Base-by-base conservation (phyloP, 2,888 invertebrate species). In the Orchesella flavescens region DNA sequence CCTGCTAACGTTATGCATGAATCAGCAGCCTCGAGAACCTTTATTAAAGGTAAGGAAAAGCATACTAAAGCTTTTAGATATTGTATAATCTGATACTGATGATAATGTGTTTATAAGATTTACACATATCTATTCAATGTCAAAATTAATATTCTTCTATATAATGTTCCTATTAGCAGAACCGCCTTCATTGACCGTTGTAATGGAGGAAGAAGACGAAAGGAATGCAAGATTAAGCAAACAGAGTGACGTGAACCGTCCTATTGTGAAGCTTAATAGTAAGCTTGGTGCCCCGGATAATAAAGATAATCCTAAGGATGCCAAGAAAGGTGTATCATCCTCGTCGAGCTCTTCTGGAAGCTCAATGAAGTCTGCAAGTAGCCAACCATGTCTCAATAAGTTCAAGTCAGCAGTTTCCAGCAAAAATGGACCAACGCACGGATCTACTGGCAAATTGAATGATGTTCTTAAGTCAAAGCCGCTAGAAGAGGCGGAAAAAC, bases 351-450 rank as follows among this genome's bases (percentile, higher is more conserved):
- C 77, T 9, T 77, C 65, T 13, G 2, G 21, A 7, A 44, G 66
- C 9, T 85, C 85, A 4, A 74, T 85, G 78, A 85, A 85, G 24
- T 85, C 85, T 19, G 85, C 85, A 34, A 15, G 24, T 13, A 83
- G 83, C n/a, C 74, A 79, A 23, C 79, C 79, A 4, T 55, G 49
- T 23, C 43, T 21, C 9, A 17, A 19, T 13, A 59, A 23, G 13
- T 57, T 71, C 15, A 79, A 80, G 34, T 21, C 57, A 12, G 12
- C 63, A 46, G 19, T 24, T 46, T n/a, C 74, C 17, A 21, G 17
- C 5, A 72, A 78, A 69, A 84, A 68, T 55, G 63, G 57, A 7
- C 34, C 84, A 1, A 66, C 2, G 3, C 65, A 74, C 57, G 78
- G 79, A 46, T 79, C 78, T 19, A 15, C 79, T 10, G 82, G 80